Base-by-base conservation (phyloP, 2,113 vertebrate species). In the Sander lucioperca region DNA sequence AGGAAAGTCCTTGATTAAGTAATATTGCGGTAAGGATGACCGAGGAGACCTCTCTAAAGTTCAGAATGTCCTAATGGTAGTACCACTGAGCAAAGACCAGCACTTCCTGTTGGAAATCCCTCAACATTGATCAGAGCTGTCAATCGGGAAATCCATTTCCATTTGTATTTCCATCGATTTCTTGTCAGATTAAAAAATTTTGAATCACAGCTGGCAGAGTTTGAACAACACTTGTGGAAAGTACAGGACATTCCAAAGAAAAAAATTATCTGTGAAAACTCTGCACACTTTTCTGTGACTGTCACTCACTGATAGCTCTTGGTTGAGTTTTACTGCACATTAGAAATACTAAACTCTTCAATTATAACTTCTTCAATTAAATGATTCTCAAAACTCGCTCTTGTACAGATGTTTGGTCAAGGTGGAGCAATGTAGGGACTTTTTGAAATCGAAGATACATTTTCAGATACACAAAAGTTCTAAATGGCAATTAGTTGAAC, bases 51-150 rank as follows among this genome's bases (percentile, higher is more conserved):
- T 25, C 23, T 90, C 83, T 77, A 57, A 83, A 86, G 67, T 4
- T 25, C 21, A 90, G 80, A 81, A 87, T 88, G 82, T 83, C 84
- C 81, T 81, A 21, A 53, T 79, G 62, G 67, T 43, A 39, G 54
- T 43, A 54, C 56, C 6, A 33, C 62, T 65, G 21, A 66, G n/a
- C 25, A 18, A 2, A 80, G 72, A 48, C 3, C 4, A 36, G 39
- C 16, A 89, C 86, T 92, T 93, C 90, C 91, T 92, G 79, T 89
- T 92, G 91, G 89, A 91, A 93, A 86, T 61, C 6, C 86, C 88
- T 82, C 54, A 25, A 3, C 19, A 5, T 0, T 13, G 57, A 67
- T 61, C 74, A 58, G 39, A 75, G 30, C 71, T 11, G 48, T 56
- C 57, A 16, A 39, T 50, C 59, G 6, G 23, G 19, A 64, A 58